Base-by-base conservation (phyloP, 2,797 vertebrate species). In the Salarias fasciatus region DNA sequence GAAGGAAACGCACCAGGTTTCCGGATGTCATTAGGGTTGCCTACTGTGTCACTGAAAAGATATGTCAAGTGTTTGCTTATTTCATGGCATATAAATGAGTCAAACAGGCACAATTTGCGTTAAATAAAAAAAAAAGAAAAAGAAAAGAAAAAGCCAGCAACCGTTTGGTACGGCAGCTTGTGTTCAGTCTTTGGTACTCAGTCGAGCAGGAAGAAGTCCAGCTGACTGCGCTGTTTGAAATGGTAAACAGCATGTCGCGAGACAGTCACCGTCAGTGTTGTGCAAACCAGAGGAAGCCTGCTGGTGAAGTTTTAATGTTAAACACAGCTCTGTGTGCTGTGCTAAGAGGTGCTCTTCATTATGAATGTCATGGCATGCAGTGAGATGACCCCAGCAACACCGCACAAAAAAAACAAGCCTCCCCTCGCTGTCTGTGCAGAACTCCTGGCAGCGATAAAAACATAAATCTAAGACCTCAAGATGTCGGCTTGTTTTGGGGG, bases 311-410 rank as follows among this genome's bases (percentile, higher is more conserved):
- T 86, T 85, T 74, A 71, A 82, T 84, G 80, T 84, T 84, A 86
- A 84, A 76, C 78, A 89, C 79, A 80, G 64, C 52, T 15, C 70
- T 58, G 71, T 66, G 75, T 65, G 57, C 67, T 58, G 68, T 61
- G 61, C 58, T 52, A 42, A 47, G 75, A 87, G 80, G 75, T 90
- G 89, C 88, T 85, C 90, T 86, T 85, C 63, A 85, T 85, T 57
- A 73, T 63, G 72, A 70, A 79, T 82, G 84, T 84, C 79, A 69
- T 11, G 55, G 71, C 81, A 81, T 73, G 75, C 73, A 45, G 80
- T 6, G 75, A 67, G 63, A 62, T 79, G 79, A 89, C 81, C 86
- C 69, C 63, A 4, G 54, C 33, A 6, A 33, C 62, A 33, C 64
- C 47, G 63, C 45, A 50, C 73, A 72, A 70, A 74, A 72, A 59